Base-by-base conservation (phyloP, 2,113 vertebrate genomes). In the Sialia sialis region DNA sequence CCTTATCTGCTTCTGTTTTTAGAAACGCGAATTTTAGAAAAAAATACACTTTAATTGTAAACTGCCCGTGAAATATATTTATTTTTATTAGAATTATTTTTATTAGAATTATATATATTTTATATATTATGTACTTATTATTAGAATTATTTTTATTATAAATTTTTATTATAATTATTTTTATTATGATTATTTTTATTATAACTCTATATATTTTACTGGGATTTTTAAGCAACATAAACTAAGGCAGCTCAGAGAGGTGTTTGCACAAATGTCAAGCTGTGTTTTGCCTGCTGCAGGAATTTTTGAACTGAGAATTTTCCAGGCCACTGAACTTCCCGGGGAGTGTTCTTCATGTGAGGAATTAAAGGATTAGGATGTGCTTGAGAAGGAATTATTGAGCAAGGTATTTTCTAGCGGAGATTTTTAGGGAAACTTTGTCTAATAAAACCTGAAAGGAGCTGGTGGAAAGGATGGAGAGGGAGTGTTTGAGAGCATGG, bases 301-400 rank as follows among this genome's bases (percentile, higher is more conserved):
- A 89, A 34, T 74, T 20, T 60, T 75, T 54, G 3, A 3, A 25
- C 21, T 56, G 88, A 87, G 92, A 64, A 38, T 88, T 75, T 90
- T 93, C 67, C 23, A 1, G 34, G 80, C 41, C 59, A 11, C 48
- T 92, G 78, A 90, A 90, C 83, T 82, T 93, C 54, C 39, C 5
- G 0, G 1, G 25, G 83, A 49, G 58, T 51, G 30, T 90, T 96
- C 74, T 87, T 89, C 73, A 79, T 90, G 74, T 89, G 38, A 25
- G 55, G 69, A 69, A 91, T 96, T 86, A 93, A 76, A 68, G 83
- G 90, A 92, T 93, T 95, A 92, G 60, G 41, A 76, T 93, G 73
- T 90, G 41, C 25, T 51, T 3, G 25, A 30, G 67, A 12, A 55
- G 54, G 62, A 76, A 63, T 74, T n/a, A 3, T 0, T 30, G 29